Base-by-base conservation (phyloP, 2,113 vertebrate species). In the Actenoides hombroni region DNA sequence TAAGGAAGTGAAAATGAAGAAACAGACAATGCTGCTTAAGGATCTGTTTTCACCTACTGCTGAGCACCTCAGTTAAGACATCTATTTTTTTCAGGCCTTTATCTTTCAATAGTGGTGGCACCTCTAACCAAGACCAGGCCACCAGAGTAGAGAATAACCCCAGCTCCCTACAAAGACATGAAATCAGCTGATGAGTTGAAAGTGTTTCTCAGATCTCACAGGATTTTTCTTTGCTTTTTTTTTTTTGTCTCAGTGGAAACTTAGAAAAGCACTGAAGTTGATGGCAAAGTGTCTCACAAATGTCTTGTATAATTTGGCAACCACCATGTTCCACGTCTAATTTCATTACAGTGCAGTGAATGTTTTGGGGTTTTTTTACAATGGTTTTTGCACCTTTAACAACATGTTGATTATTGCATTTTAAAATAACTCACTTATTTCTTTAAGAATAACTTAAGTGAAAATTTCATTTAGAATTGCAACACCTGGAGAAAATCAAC, bases 401-500 rank as follows among this genome's bases (percentile, higher is more conserved):
- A 88, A 70, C 92, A 89, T 74, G 88, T 88, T 90, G 82, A 93
- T 80, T 86, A 84, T 35, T 91, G 85, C 59, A 0, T 91, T 92
- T 88, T 79, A 57, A 92, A 95, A 92, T 40, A 80, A 71, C 85
- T 91, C 68, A 65, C 25, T 78, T 25, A 51, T 51, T 51, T 90
- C 87, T 96, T 65, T 40, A 49, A 75, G 95, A 90, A 85, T 65
- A 86, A 84, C 76, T 87, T 40, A 73, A 91, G 59, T 63, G 79
- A 88, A 95, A 92, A 94, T 96, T 97, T 95, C 91, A 95, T 96
- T 95, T 96, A 95, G 92, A 85, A 78, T 91, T 74, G 44, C 68
- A 80, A 73, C 96, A 82, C 91, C 92, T 92, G 88, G 97, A 94
- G 88, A 92, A 97, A 97, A 96, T 86, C 93, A 96, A 95, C 90